A percentile compares a stretch with the other conserved stretches of the same genome.
phyloP scores from a whole-genome alignment of 2,113 vertebrate genomes.

The Oxyura jamaicensis region DNA sequence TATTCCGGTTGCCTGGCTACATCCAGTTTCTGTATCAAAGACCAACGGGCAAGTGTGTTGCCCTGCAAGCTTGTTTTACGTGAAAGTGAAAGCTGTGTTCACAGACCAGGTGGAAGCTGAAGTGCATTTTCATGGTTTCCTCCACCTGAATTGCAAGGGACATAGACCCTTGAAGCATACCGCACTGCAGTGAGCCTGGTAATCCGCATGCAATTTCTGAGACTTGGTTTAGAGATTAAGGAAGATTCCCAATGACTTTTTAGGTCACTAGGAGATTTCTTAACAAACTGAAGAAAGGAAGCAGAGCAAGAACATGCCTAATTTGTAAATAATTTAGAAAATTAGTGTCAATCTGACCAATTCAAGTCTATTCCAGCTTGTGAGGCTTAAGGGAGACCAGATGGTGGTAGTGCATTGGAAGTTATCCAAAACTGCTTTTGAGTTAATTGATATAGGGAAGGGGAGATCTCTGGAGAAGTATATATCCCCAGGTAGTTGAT shows the following conservation, averaged over 20 bases:
- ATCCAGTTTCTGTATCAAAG: neutral
- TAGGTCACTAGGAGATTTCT: conserved; percentile 7
- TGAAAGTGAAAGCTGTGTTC: neutral
- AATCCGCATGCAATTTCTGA: neutral
- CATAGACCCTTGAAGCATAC: neutral
- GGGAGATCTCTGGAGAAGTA: conserved; percentile 70
- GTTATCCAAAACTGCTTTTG: conserved; percentile 75
- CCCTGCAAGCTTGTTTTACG: neutral
- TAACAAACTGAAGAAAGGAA: conserved; percentile 34
- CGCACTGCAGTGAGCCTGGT: neutral
- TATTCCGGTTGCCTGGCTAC: neutral
- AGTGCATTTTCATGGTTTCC: neutral
- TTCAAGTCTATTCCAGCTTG: conserved; percentile 66
- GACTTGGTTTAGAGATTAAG: neutral
- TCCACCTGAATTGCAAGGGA: accelerated
- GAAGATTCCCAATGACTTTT: neutral
- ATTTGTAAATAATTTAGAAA: conserved; percentile 79
- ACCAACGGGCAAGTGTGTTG: neutral
- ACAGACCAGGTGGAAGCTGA: neutral
- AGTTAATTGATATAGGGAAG: conserved; percentile 75
- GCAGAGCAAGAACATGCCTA: conserved; percentile 48
- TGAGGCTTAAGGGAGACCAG: conserved; percentile 73
- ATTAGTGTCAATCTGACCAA: conserved; percentile 76
- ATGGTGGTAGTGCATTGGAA: conserved; percentile 73
- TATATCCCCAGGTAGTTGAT: conserved; percentile 76